These are phyloP conservation scores for Noctua janthe DNA, from an alignment of 2,888 invertebrate genomes.

Conservation along the genomic window DNA sequence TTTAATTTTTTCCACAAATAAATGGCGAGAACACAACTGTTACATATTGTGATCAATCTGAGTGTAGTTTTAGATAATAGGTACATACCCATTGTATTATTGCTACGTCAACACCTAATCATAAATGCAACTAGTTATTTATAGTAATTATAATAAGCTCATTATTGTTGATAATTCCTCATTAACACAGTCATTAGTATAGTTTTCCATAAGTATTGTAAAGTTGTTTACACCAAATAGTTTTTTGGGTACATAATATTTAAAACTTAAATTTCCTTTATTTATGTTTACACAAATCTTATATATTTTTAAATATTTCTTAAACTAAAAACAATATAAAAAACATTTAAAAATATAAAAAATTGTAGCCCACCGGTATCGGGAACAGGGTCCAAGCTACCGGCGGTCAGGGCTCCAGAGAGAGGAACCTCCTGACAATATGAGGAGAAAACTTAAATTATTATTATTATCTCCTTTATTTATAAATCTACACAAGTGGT, in stretches of 20 bases:
- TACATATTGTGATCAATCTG: not conserved
- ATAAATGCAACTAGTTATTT: not conserved
- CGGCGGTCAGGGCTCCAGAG: too few relatives aligned
- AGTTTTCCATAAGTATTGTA: constrained; percentile 8
- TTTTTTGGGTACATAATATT: not conserved
- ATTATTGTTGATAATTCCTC: constrained; percentile 13
- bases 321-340: too few relatives aligned
- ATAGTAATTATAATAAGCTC: constrained; percentile 36
- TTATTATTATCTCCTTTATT: too few relatives aligned
- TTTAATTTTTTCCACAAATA: constrained; percentile 4
- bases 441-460: too few relatives aligned
- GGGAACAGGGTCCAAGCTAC: too few relatives aligned
- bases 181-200: constrained; percentile 18
- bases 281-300: too few relatives aligned
- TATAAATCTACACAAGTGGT: too few relatives aligned
- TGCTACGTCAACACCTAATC: constrained; percentile 9
- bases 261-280: too few relatives aligned
- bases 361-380: too few relatives aligned
- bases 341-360: too few relatives aligned
- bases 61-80: constrained; percentile 7
- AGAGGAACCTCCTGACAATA: too few relatives aligned
- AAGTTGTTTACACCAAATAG: not conserved
- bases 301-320: too few relatives aligned
- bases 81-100: not conserved
- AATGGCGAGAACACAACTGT: constrained; percentile 3